These are phyloP conservation scores for Petrocephalus schoutedeni DNA, from an alignment of 2,797 vertebrate species.

Conservation along the genomic window DNA sequence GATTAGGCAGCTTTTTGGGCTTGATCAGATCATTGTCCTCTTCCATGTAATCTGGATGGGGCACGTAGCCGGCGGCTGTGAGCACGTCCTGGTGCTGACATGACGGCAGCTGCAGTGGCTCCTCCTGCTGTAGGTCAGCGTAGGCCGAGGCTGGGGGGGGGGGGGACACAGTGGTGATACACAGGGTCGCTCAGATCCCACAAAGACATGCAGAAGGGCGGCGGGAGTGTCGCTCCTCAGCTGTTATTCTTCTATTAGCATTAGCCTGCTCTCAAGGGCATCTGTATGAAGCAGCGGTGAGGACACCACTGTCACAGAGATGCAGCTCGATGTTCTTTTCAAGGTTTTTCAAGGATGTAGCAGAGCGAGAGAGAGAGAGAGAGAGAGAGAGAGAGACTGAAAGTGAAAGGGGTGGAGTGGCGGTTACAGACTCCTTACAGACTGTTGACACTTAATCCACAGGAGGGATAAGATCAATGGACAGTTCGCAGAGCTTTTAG, in stretches of 20 bases:
- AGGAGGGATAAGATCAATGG: background rate
- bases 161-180: background rate
- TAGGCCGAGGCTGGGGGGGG: conserved; percentile 71
- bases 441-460: background rate
- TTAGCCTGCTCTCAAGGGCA: background rate
- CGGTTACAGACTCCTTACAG: background rate
- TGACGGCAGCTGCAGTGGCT: background rate
- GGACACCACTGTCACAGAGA: background rate
- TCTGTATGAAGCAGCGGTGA: background rate
- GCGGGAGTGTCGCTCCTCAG: background rate
- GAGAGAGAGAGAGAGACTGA: background rate
- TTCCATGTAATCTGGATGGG: conserved; percentile 75
- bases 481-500: background rate
- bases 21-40: conserved; percentile 84
- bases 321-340: background rate
- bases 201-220: background rate
- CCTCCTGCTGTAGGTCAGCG: conserved; percentile 73
- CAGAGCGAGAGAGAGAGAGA: background rate
- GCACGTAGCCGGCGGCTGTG: conserved; percentile 59
- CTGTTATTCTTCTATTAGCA: background rate
- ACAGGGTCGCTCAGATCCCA: background rate
- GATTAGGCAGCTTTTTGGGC: conserved; percentile 89
- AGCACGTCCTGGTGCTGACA: conserved; percentile 39
- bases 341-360: background rate
- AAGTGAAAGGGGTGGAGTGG: background rate